phyloP scores from a whole-genome alignment of 1,140 invertebrate genomes.

The Achroia grisella region DNA sequence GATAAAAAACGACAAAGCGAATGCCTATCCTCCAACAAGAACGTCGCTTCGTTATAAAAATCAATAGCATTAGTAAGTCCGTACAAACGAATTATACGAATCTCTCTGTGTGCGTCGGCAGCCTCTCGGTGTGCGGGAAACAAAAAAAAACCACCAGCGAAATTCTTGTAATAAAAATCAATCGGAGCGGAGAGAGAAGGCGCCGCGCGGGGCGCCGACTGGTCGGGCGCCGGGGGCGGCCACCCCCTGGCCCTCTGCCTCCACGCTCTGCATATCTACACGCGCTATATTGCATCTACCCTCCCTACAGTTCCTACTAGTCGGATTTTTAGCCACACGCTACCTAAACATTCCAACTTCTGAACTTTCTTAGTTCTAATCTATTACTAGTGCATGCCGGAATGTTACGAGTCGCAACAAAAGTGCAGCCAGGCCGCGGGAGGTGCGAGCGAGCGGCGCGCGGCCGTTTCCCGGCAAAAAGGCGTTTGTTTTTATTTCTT shows the following conservation, averaged over 20 bases:
- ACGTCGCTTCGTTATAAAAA: constrained; percentile 60
- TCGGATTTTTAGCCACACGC: constrained; percentile 5
- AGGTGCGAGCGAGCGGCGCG: constrained; percentile 21
- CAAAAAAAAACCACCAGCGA: constrained; percentile 66
- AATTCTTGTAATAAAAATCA: constrained; percentile 75
- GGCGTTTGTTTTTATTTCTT: constrained; percentile 70
- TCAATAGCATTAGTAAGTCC: constrained; percentile 68
- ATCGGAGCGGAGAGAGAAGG: constrained; percentile 69
- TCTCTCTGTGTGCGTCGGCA: constrained; percentile 53
- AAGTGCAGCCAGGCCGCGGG: neutral
- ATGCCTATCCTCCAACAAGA: constrained; percentile 6
- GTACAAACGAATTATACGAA: constrained; percentile 71
- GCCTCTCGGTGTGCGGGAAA: constrained; percentile 60
- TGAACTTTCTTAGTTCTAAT: neutral
- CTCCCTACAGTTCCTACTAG: constrained; percentile 16
- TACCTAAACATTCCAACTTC: neutral
- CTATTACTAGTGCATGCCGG: neutral
- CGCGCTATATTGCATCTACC: constrained; percentile 44
- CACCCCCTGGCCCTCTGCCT: constrained; percentile 14
- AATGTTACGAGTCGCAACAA: neutral
- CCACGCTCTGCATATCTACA: constrained; percentile 38
- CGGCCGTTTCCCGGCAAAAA: constrained; percentile 52
- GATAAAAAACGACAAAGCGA: neutral
- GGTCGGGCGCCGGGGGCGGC: constrained; percentile 32
- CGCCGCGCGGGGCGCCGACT: constrained; percentile 58